These are phyloP conservation scores for Lampropteryx suffumata DNA, from an alignment of 2,888 invertebrate genomes.

Conservation along the genomic window DNA sequence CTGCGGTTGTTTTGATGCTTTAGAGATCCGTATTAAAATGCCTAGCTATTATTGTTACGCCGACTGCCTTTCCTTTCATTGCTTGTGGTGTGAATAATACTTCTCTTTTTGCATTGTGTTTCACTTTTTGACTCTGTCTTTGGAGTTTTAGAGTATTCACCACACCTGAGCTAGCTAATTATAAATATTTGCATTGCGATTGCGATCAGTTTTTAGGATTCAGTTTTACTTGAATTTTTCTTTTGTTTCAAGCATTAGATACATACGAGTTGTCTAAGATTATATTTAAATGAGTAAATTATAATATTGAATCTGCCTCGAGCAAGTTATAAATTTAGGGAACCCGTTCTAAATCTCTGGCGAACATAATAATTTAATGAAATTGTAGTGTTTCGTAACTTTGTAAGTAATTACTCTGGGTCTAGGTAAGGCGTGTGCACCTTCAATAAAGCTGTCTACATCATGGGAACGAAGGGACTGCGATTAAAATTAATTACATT, in stretches of 20 bases:
- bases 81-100: constrained; percentile 19
- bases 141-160: constrained; percentile 11
- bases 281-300: constrained; percentile 18
- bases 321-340: constrained; percentile 41
- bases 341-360: constrained; percentile 47
- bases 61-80: constrained; percentile 16
- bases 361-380: constrained; percentile 51
- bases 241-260: constrained; percentile 7
- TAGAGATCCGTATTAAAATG: constrained; percentile 21
- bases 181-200: constrained; percentile 15
- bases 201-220: constrained; percentile 11
- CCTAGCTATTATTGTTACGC: constrained; percentile 11
- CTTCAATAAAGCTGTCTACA: constrained; percentile 11
- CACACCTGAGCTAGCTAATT: constrained; percentile 5
- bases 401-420: constrained; percentile 10
- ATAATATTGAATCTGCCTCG: constrained; percentile 37
- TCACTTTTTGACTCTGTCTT: constrained; percentile 12
- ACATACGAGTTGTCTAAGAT: not conserved
- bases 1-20: constrained; percentile 24
- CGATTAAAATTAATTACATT: constrained; percentile 16
- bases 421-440: constrained; percentile 10
- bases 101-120: constrained; percentile 20
- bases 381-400: constrained; percentile 55
- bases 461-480: constrained; percentile 21
- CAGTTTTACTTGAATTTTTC: too few species aligned